Evolutionary conservation across 2,113 vertebrate species (phyloP).

Genomic region (Brachirus orientalis): DNA sequence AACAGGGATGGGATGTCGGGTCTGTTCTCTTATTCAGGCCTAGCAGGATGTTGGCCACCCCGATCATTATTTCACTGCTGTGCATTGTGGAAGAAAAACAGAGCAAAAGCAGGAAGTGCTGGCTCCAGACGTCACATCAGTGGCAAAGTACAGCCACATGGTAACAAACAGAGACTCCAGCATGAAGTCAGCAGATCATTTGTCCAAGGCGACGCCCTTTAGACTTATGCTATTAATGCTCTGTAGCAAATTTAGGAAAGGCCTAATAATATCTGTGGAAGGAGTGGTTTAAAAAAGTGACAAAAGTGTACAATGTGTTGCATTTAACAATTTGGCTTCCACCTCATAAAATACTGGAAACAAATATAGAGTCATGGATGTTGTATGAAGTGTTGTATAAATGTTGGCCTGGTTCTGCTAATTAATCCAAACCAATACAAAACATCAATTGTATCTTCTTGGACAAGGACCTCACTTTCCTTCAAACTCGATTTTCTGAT

Average conservation of each 20-base stretch:
- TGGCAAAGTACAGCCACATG: constrained; percentile 24
- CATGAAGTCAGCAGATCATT: constrained; percentile 31
- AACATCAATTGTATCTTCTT: no score
- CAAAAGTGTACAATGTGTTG: no score
- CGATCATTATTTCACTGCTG: constrained; percentile 40
- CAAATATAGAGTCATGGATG: no score
- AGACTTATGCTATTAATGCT: background rate
- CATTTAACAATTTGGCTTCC: no score
- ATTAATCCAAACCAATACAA: no score
- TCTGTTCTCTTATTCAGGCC: constrained; percentile 19
- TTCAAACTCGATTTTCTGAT: no score
- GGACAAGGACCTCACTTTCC: no score
- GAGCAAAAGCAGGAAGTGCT: constrained; percentile 21
- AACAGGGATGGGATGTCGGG: constrained; percentile 7
- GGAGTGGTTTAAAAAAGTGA: no score
- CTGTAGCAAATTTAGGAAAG: background rate
- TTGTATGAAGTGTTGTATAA: no score
- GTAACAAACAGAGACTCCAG: constrained; percentile 41
- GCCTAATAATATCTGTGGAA: no score
- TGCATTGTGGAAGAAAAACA: constrained; percentile 33
- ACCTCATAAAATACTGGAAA: no score
- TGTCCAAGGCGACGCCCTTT: constrained; percentile 5
- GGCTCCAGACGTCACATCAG: constrained; percentile 20
- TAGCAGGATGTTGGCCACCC: constrained; percentile 23
- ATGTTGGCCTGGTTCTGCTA: no score